phyloP scores from a whole-genome alignment of 2,888 invertebrate species.

The Geophilus truncorum region DNA sequence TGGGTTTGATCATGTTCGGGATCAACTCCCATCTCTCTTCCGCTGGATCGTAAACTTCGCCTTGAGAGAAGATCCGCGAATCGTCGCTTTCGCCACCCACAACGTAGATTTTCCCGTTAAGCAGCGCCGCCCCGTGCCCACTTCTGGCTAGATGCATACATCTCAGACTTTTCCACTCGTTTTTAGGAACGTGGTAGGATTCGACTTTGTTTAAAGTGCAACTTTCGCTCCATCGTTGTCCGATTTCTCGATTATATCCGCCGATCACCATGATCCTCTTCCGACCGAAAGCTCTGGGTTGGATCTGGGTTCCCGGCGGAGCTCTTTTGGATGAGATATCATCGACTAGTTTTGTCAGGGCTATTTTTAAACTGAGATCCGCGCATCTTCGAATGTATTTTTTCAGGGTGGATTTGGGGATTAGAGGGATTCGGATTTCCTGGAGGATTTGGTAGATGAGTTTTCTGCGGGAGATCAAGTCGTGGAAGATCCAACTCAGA shows the following conservation, averaged over 20 bases:
- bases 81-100: slow-evolving; percentile 83
- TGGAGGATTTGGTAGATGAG: slow-evolving; percentile 80
- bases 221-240: slow-evolving; percentile 65
- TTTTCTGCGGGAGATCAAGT: slow-evolving; percentile 67
- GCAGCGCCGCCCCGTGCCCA: slow-evolving; percentile 75
- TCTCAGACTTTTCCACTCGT: slow-evolving; percentile 74
- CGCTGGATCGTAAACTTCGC: slow-evolving; percentile 69
- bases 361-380: slow-evolving; percentile 70
- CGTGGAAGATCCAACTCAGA: slow-evolving; percentile 78
- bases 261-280: slow-evolving; percentile 84
- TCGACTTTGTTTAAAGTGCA: slow-evolving; percentile 72
- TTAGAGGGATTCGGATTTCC: slow-evolving; percentile 74
- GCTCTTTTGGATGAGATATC: too few species aligned
- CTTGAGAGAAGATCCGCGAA: slow-evolving; percentile 79
- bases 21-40: slow-evolving; percentile 57
- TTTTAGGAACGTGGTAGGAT: slow-evolving; percentile 72
- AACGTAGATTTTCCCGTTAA: slow-evolving; percentile 81
- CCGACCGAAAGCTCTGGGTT: slow-evolving; percentile 76
- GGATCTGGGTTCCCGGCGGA: slow-evolving; percentile 50
- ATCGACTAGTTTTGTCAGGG: slow-evolving; percentile 54
- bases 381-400: slow-evolving; percentile 68
- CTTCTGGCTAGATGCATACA: slow-evolving; percentile 80
- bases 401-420: slow-evolving; percentile 72
- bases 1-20: slow-evolving; percentile 70
- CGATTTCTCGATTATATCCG: slow-evolving; percentile 79